Evolutionary conservation across 2,113 vertebrate genomes (phyloP), one percentile per base, ranked within the genome.

Genomic region (Procavia capensis): DNA sequence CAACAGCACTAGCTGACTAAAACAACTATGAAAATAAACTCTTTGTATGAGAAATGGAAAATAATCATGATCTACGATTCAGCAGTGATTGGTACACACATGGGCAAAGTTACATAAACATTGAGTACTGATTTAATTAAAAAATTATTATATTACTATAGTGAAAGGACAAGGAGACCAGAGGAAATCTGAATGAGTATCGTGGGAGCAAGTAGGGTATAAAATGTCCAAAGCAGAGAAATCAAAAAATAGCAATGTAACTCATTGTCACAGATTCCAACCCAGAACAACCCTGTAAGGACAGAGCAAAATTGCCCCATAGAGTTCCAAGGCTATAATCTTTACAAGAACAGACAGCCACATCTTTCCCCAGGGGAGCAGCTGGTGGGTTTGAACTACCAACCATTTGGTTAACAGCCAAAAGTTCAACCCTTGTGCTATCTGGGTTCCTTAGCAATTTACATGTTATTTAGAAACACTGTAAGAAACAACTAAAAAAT

Each of bases 21-120:
- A n/a, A n/a, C n/a, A n/a, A n/a, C n/a, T 27, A 70, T 14, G n/a
- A 79, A 96, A 94, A 86, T 25, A 41, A 94, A 85, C 57, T 13
- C 19, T 57, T 24, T 54, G 17, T 25, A 61, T 50, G 25, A 93
- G n/a, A 93, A 91, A 57, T 22, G 59, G 94, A 78, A 93, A 29
- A 16, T 41, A 50, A 83, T 39, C 17, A 61, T 17, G 45, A 61
- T 70, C 29, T 83, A 16, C 45, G 72, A 59, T 59, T 70, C 25
- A 57, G 10, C 78, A 57, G 66, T n/a, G 34, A 43, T 4, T 95
- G 43, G 36, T 64, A 57, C 80, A 45, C 91, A 74, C 50, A 31
- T 4, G 14, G 24, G 61, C 20, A 91, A 84, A 94, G 88, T 39
- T 64, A 80, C 4, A 88, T 39, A 91, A 34, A 39, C 5, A 2